These are phyloP conservation scores for Phoebastria nigripes DNA, from an alignment of 2,797 vertebrate genomes.

Conservation along the genomic window DNA sequence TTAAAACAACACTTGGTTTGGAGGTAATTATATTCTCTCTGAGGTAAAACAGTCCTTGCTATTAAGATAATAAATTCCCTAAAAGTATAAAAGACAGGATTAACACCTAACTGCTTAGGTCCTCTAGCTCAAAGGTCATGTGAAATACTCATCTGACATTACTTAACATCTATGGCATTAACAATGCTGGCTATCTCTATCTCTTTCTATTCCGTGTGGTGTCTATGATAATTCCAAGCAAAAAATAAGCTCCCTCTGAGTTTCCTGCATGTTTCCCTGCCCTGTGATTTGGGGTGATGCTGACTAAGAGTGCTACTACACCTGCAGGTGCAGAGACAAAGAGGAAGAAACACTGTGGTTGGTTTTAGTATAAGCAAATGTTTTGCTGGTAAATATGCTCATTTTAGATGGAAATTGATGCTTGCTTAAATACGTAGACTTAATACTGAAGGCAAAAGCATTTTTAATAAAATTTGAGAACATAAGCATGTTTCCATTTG, in stretches of 20 bases:
- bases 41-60: not conserved
- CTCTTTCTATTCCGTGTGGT: accelerated
- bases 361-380: slow-evolving; percentile 40
- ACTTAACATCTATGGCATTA: too few species aligned
- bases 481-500: not conserved
- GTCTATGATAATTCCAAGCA: not conserved
- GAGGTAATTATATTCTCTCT: not conserved
- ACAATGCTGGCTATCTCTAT: not conserved
- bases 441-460: not conserved
- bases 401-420: not conserved
- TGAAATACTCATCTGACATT: not conserved
- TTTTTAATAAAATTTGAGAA: not conserved
- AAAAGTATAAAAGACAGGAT: not conserved
- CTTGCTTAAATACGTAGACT: not conserved
- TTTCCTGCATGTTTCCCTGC: not conserved
- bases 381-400: slow-evolving; percentile 37
- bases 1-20: not conserved
- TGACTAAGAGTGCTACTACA: slow-evolving; percentile 38
- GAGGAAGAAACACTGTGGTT: slow-evolving; percentile 21
- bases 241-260: not conserved
- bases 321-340: slow-evolving; percentile 14
- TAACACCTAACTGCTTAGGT: not conserved
- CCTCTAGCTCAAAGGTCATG: not conserved
- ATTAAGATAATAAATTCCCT: not conserved
- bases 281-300: not conserved